phyloP scores from a whole-genome alignment of 2,797 vertebrate species.

The Phoeniculus purpureus region DNA sequence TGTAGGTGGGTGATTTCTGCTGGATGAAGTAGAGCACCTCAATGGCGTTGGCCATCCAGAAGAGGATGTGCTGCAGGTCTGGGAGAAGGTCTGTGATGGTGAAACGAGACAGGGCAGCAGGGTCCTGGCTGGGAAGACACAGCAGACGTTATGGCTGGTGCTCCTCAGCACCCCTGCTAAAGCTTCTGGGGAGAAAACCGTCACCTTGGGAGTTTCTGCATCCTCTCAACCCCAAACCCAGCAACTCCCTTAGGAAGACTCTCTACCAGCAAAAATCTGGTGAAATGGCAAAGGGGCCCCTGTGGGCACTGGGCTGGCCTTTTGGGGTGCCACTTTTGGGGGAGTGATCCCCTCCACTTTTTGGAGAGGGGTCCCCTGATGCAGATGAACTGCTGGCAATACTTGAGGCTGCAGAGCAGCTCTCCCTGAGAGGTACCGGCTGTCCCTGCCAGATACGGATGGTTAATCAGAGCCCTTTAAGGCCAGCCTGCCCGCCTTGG shows the following conservation, averaged over 20 bases:
- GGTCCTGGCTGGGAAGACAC: constrained; percentile 86
- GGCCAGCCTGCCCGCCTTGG: neutral
- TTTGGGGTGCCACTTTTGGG: neutral
- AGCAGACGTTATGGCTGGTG: neutral
- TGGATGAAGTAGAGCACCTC: constrained; percentile 96
- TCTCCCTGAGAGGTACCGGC: neutral
- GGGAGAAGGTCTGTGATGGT: constrained; percentile 89
- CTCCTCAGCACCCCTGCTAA: neutral
- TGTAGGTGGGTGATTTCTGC: constrained; percentile 90
- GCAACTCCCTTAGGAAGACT: neutral
- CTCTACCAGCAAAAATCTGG: neutral
- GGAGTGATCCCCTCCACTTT: neutral
- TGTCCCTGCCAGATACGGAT: neutral
- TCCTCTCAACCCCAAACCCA: neutral
- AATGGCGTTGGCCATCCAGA: constrained; percentile 97
- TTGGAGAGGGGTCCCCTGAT: no score
- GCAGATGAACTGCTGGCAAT: neutral
- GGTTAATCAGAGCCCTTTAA: neutral
- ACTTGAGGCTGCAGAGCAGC: neutral
- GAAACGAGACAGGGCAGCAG: constrained; percentile 83
- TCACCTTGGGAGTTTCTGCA: neutral
- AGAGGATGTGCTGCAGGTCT: constrained; percentile 91
- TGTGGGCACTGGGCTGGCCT: accelerated
- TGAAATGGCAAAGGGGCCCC: neutral
- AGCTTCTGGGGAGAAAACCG: neutral